Evolutionary conservation across 2,888 invertebrate species (phyloP).

Genomic region (Steinernema scapterisci): DNA sequence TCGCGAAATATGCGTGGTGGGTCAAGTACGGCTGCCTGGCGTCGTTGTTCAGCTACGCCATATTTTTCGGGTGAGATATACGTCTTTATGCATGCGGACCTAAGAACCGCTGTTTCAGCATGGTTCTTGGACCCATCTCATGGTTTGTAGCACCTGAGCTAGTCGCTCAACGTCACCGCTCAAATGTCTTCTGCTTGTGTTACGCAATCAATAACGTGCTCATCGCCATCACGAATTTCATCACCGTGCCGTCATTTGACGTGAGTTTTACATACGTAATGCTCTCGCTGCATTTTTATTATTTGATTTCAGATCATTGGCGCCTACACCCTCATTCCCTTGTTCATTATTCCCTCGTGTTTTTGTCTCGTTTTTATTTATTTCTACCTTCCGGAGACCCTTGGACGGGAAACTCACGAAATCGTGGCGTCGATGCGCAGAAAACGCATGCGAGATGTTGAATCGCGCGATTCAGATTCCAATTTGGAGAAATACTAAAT

Average conservation of each 20-base stretch:
- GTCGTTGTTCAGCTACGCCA: constrained; percentile 50
- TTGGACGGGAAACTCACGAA: constrained; percentile 52
- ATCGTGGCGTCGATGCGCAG: constrained; percentile 39
- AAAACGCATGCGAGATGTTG: constrained; percentile 17
- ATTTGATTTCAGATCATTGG: constrained; percentile 51
- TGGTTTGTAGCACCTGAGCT: constrained; percentile 64
- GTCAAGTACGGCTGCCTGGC: constrained; percentile 52
- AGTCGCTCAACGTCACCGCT: constrained; percentile 58
- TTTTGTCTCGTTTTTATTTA: constrained; percentile 54
- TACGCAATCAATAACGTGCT: constrained; percentile 60
- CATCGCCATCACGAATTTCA: constrained; percentile 60
- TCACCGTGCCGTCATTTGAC: constrained; percentile 53
- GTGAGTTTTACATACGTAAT: constrained; percentile 36
- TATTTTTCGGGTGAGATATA: constrained; percentile 51
- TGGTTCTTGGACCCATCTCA: constrained; percentile 56
- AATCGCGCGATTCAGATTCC: constrained; percentile 25
- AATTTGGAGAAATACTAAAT: constrained; percentile 20
- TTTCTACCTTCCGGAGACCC: constrained; percentile 58
- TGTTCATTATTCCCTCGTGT: constrained; percentile 56
- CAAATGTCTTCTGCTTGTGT: constrained; percentile 60
- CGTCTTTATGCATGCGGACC: background rate
- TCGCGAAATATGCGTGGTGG: constrained; percentile 37
- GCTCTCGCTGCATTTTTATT: background rate
- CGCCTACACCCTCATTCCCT: constrained; percentile 50
- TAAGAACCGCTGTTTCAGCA: constrained; percentile 37